phyloP scores from a whole-genome alignment of 35 echinoderm and acorn worm species.

The Ptychodera flava region DNA sequence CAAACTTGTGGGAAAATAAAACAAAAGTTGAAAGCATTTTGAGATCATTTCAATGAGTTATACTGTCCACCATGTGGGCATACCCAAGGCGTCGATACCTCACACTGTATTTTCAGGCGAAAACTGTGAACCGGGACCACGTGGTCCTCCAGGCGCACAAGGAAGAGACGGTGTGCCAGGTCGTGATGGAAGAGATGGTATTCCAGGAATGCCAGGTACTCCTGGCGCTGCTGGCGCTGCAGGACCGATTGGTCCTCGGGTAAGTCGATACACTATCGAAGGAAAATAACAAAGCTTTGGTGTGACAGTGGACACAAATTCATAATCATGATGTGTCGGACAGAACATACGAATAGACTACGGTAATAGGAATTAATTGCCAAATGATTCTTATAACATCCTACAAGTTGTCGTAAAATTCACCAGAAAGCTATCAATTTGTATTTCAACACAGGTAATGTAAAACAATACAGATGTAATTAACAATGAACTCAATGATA shows the following conservation, averaged over 20 bases:
- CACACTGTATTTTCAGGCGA: too few relatives aligned
- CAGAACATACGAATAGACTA: background rate
- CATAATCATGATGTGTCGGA: background rate
- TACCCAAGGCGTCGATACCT: background rate
- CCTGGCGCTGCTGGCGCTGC: background rate
- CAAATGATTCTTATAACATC: background rate
- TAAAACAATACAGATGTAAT: too few relatives aligned
- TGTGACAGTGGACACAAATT: background rate
- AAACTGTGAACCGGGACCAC: background rate
- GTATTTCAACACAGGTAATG: too few relatives aligned
- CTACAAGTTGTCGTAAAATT: background rate
- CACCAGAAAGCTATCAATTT: too few relatives aligned
- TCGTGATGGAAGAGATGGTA: slow-evolving; percentile 17
- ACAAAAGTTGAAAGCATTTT: background rate
- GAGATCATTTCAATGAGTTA: background rate
- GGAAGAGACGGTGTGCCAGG: slow-evolving; percentile 2
- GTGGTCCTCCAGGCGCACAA: background rate
- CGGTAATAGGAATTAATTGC: background rate
- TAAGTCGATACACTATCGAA: background rate
- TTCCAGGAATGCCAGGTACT: slow-evolving; percentile 10
- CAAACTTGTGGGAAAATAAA: background rate
- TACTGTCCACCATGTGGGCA: background rate
- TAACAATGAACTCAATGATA: too few relatives aligned
- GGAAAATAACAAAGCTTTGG: background rate
- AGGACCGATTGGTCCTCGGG: background rate